phyloP scores from a whole-genome alignment of 2,113 vertebrate genomes.

The Macaca mulatta region DNA sequence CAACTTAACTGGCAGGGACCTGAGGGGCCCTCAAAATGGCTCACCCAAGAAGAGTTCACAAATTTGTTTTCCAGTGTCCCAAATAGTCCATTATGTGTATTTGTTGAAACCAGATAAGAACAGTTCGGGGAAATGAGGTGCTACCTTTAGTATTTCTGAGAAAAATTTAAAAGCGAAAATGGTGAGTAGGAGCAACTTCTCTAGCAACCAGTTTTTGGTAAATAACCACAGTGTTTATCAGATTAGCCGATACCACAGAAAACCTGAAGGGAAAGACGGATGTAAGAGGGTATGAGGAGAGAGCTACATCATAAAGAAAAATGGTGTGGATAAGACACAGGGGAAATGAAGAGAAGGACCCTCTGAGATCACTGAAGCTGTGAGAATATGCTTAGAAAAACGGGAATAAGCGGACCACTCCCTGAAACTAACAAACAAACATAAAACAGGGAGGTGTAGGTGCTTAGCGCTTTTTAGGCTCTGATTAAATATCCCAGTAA shows the following conservation, averaged over 20 bases:
- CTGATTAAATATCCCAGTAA: background rate
- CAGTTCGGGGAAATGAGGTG: background rate
- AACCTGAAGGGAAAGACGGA: background rate
- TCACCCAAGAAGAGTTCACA: background rate
- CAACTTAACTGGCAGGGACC: background rate
- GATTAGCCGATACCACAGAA: background rate
- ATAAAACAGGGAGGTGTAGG: background rate
- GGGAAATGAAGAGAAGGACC: background rate
- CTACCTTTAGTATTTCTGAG: background rate
- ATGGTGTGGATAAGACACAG: background rate
- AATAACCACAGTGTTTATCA: background rate
- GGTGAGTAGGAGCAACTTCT: background rate
- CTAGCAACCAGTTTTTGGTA: background rate
- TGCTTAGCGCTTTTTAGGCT: background rate
- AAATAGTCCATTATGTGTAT: background rate
- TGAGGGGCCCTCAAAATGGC: background rate
- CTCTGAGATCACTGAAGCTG: background rate
- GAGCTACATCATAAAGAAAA: background rate
- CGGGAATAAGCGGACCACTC: background rate
- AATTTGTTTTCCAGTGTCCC: background rate
- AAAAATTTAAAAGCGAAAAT: background rate
- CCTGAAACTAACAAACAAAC: background rate
- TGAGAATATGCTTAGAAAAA: background rate
- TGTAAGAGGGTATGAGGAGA: too few species aligned
- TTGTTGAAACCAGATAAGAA: background rate